phyloP scores from a whole-genome alignment of 2,888 invertebrate species.

The Eupithecia dodoneata region DNA sequence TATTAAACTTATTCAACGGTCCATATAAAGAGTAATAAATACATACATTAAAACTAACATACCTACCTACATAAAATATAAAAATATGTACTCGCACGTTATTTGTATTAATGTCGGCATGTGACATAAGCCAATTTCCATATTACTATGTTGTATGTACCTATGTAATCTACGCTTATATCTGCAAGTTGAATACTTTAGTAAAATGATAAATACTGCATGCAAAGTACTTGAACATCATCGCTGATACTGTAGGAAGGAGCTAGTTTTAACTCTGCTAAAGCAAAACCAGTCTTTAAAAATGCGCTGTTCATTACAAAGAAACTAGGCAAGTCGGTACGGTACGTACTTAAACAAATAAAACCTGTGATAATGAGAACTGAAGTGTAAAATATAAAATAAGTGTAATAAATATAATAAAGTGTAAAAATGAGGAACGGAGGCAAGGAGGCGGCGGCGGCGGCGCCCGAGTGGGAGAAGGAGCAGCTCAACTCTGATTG shows the following conservation, averaged over 20 bases:
- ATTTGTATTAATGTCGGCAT: too few relatives aligned
- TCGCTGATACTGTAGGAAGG: background rate
- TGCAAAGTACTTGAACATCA: too few relatives aligned
- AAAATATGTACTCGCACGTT: too few relatives aligned
- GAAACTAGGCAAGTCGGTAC: background rate
- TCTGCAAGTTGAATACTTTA: too few relatives aligned
- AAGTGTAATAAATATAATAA: conserved; percentile 35
- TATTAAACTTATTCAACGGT: too few relatives aligned
- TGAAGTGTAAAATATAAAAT: conserved; percentile 35
- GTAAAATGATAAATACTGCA: too few relatives aligned
- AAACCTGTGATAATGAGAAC: conserved; percentile 47
- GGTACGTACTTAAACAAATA: conserved; percentile 8
- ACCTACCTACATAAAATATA: too few relatives aligned
- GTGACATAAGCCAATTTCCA: too few relatives aligned
- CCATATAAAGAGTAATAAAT: too few relatives aligned
- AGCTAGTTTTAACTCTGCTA: background rate
- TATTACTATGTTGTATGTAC: too few relatives aligned
- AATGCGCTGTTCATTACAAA: background rate
- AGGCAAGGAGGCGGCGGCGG: conserved; percentile 49
- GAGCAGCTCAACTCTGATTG: conserved; percentile 71
- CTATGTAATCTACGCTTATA: too few relatives aligned
- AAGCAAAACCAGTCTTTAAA: background rate
- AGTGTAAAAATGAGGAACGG: conserved; percentile 57
- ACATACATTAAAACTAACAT: too few relatives aligned
- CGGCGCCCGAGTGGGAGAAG: conserved; percentile 63